Percentiles rank a stretch among this genome's conserved stretches.
Conservation (phyloP, 2,113 vertebrate genomes). For the Glaucidium brasilianum region DNA sequence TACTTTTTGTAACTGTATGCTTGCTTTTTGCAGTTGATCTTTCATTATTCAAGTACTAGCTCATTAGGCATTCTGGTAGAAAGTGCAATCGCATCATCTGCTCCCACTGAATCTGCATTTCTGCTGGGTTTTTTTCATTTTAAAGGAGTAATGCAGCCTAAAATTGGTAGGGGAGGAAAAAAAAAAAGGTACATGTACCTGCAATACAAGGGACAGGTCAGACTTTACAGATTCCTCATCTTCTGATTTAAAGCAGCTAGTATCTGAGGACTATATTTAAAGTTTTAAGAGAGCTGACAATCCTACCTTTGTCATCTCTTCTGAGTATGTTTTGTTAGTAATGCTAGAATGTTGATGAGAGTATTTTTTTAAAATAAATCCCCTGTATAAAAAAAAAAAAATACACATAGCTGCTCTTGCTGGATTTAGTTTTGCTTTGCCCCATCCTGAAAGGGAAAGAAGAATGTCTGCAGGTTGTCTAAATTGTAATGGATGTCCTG, state of each 20-base stretch:
- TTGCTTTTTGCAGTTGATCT: conserved; percentile 56
- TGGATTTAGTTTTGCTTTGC: conserved; percentile 48
- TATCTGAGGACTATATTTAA: conserved; percentile 35
- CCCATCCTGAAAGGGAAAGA: conserved; percentile 42
- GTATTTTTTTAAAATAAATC: conserved; percentile 68
- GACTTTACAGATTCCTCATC: conserved; percentile 36
- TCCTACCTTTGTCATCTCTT: conserved; percentile 46
- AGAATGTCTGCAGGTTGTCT: conserved; percentile 8
- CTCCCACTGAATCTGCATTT: conserved; percentile 29
- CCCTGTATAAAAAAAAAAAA: background rate
- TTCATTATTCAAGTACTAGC: conserved; percentile 13
- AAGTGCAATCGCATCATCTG: conserved; percentile 19
- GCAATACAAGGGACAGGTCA: conserved; percentile 16
- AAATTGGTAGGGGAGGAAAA: background rate
- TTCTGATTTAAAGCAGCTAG: conserved; percentile 38
- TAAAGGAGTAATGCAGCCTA: conserved; percentile 28
- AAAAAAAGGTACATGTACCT: background rate
- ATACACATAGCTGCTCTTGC: conserved; percentile 3
- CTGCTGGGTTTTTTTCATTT: background rate
- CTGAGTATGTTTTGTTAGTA: conserved; percentile 62
- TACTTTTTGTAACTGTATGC: conserved; percentile 19
- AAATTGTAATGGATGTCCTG: background rate
- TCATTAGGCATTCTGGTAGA: conserved; percentile 46
- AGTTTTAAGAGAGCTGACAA: conserved; percentile 50
- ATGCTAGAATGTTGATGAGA: conserved; percentile 62